A percentile compares a stretch with the other conserved stretches of the same genome.
phyloP scores from a whole-genome alignment of 2,797 vertebrate genomes.

The Orientallactaga sibirica region DNA sequence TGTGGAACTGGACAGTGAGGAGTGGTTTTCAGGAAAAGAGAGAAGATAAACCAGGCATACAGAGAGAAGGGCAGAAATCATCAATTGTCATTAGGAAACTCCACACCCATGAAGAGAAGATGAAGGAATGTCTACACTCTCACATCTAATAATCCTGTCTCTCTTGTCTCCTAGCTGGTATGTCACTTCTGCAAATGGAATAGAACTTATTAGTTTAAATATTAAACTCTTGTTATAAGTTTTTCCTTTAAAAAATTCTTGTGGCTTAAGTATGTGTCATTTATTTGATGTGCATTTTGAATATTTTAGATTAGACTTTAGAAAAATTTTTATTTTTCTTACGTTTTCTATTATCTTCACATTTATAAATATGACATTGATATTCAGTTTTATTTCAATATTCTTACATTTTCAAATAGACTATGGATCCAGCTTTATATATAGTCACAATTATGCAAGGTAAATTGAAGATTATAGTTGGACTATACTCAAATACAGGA shows the following conservation, averaged over 20 bases:
- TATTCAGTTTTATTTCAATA: conserved; percentile 11
- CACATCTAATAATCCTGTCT: no score
- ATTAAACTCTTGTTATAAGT: neutral
- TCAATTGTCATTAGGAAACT: neutral
- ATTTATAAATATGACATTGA: neutral
- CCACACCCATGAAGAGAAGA: neutral
- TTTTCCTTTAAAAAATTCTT: neutral
- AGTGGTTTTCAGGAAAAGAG: neutral
- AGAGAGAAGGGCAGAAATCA: neutral
- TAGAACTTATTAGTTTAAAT: neutral
- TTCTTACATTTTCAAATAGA: neutral
- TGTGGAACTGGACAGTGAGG: neutral
- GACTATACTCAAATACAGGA: neutral
- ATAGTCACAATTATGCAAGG: neutral
- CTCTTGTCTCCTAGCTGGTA: no score
- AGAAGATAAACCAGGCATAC: neutral
- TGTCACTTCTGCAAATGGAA: neutral
- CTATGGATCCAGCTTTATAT: neutral
- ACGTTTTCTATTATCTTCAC: neutral
- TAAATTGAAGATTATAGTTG: neutral
- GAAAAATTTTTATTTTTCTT: neutral
- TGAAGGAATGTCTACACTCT: no score
- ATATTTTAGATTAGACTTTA: neutral
- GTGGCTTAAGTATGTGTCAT: neutral
- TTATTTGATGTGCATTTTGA: neutral